phyloP scores from a whole-genome alignment of 2,113 vertebrate species.

The Acrocephalus kingi region DNA sequence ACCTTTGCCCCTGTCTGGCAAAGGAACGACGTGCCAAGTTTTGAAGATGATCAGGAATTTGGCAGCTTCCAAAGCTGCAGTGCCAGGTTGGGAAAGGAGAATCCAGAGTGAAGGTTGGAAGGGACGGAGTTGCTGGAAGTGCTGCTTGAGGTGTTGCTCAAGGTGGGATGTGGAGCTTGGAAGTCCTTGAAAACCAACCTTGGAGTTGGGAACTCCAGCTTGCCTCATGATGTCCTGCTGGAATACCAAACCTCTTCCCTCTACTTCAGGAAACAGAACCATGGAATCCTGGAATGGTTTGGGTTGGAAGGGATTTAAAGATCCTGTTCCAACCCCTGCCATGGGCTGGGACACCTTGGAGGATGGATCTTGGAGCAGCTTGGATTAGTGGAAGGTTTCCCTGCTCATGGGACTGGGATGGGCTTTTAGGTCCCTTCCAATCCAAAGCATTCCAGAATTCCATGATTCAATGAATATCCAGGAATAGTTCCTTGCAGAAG shows the following conservation, averaged over 20 bases:
- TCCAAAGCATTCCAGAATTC: background rate
- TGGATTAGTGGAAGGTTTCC: background rate
- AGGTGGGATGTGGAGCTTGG: background rate
- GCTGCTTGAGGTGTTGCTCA: background rate
- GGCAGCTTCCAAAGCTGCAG: background rate
- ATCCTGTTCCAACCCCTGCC: background rate
- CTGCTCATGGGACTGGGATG: background rate
- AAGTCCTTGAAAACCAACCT: background rate
- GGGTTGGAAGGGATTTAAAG: background rate
- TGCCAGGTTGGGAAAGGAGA: background rate
- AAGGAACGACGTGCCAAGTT: background rate
- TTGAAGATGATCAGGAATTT: background rate
- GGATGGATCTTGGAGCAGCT: background rate
- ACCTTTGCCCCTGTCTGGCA: background rate
- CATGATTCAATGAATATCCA: background rate
- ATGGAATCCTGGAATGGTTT: background rate
- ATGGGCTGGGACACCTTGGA: rapidly evolving
- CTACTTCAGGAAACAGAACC: background rate
- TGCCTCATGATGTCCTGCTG: background rate
- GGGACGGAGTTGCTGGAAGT: background rate
- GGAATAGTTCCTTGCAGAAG: background rate
- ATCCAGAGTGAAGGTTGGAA: background rate
- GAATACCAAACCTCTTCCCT: background rate
- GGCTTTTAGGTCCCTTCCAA: background rate
- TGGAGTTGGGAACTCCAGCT: background rate